A percentile compares a stretch with the other conserved stretches of the same genome.
phyloP scores from a whole-genome alignment of 2,888 invertebrate species.

The Mesorhabditis belari region DNA sequence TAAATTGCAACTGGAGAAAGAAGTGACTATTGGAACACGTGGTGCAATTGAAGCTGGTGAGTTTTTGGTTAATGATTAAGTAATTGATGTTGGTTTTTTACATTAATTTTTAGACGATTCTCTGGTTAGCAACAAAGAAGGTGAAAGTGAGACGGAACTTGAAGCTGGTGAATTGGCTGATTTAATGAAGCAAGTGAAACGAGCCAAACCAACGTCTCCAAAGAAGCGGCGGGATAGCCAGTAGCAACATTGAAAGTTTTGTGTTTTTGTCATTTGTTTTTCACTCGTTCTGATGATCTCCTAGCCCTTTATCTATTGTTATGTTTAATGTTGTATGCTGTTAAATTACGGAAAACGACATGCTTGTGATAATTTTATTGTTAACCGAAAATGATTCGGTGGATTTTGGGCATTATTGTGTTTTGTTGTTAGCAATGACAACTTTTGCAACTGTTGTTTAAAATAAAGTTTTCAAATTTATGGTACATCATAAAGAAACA shows the following conservation, averaged over 20 bases:
- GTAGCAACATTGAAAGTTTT: too few relatives aligned
- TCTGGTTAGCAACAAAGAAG: too few relatives aligned
- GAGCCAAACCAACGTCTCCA: neutral
- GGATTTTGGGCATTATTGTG: too few relatives aligned
- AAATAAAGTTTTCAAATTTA: too few relatives aligned
- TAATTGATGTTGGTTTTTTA: neutral
- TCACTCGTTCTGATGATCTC: too few relatives aligned
- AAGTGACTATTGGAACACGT: slow-evolving; percentile 63
- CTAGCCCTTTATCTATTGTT: neutral
- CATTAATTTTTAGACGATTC: neutral
- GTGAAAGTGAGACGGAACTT: neutral
- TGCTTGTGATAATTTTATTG: too few relatives aligned
- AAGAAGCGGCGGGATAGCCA: neutral
- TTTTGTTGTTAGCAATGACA: too few relatives aligned
- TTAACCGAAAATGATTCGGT: too few relatives aligned
- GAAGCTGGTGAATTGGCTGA: neutral
- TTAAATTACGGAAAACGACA: too few relatives aligned
- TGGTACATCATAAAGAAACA: too few relatives aligned
- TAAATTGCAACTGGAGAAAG: slow-evolving; percentile 81
- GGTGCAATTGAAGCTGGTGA: neutral
- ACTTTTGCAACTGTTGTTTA: too few relatives aligned
- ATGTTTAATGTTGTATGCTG: too few relatives aligned
- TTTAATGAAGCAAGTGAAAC: neutral
- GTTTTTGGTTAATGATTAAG: neutral
- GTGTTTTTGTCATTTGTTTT: neutral